A percentile compares a stretch with the other conserved stretches of the same genome.
These are phyloP conservation scores for Xiphorhynchus elegans DNA, from an alignment of 2,113 vertebrate genomes.

Conservation along the genomic window DNA sequence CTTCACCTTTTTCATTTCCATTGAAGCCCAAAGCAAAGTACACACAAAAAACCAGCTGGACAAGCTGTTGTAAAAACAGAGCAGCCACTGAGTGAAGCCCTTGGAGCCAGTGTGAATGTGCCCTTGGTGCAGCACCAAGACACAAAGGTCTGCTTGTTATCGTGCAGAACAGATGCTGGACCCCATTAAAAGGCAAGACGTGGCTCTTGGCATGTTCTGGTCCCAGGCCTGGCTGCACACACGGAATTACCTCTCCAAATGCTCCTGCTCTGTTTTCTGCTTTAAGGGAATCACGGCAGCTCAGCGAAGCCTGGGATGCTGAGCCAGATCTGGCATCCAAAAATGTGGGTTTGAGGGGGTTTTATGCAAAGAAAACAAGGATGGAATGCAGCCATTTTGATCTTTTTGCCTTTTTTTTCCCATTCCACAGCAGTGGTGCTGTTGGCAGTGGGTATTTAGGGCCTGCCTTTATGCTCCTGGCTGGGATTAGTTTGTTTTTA, in stretches of 20 bases:
- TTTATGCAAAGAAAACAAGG: not conserved
- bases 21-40: not conserved
- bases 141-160: not conserved
- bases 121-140: accelerated
- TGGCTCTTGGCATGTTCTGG: not conserved
- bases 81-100: not conserved
- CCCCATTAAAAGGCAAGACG: not conserved
- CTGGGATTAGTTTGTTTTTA: not conserved
- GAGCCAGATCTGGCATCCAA: not conserved
- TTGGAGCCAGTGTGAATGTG: not conserved
- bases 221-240: not conserved
- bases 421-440: not conserved
- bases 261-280: not conserved
- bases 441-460: not conserved
- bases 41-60: not conserved
- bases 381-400: not conserved
- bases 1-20: not conserved
- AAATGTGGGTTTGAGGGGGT: accelerated
- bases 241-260: not conserved
- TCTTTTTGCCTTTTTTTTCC: not conserved
- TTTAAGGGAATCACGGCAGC: not conserved
- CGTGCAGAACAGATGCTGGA: not conserved
- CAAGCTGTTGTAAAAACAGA: not conserved
- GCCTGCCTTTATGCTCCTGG: not conserved
- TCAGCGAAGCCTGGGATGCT: not conserved